Evolutionary conservation across 1,140 invertebrate genomes (phyloP).

Genomic region (Watersipora subatra): DNA sequence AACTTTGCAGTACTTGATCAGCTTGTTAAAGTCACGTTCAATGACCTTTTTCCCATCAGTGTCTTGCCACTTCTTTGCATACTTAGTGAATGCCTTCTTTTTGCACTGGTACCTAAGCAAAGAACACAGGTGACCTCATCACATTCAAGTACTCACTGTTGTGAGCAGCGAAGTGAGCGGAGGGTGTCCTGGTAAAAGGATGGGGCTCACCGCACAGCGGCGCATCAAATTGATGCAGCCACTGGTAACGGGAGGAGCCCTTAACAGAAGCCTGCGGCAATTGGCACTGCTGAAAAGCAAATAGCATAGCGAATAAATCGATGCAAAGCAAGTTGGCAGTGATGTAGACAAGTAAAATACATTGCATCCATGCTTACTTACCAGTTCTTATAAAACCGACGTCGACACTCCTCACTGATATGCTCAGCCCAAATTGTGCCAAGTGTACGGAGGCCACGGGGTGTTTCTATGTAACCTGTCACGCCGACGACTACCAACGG

Average conservation of each 20-base stretch:
- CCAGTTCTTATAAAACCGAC: conserved; percentile 99
- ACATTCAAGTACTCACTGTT: conserved; percentile 6
- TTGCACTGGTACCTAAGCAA: conserved; percentile 88
- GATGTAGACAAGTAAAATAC: no score
- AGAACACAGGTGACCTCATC: conserved; percentile 20
- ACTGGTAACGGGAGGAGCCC: neutral
- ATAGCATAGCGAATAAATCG: no score
- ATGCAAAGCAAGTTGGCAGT: no score
- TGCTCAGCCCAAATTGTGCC: conserved; percentile 98
- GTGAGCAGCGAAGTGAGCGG: neutral
- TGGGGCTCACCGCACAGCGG: neutral
- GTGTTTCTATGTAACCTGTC: conserved; percentile 97
- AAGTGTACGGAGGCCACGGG: conserved; percentile 80
- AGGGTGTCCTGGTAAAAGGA: neutral
- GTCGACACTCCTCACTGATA: conserved; percentile 89
- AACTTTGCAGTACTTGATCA: conserved; percentile 94
- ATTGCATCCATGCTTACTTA: no score
- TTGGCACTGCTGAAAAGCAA: no score
- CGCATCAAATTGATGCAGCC: neutral
- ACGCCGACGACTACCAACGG: conserved; percentile 95
- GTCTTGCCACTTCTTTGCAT: conserved; percentile 96
- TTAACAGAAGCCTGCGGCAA: no score
- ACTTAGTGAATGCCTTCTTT: conserved; percentile 99
- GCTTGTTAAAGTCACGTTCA: conserved; percentile 88
- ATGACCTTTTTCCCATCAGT: conserved; percentile 89